phyloP scores from a whole-genome alignment of 2,888 invertebrate genomes.

The Tenthredo distinguenda region DNA sequence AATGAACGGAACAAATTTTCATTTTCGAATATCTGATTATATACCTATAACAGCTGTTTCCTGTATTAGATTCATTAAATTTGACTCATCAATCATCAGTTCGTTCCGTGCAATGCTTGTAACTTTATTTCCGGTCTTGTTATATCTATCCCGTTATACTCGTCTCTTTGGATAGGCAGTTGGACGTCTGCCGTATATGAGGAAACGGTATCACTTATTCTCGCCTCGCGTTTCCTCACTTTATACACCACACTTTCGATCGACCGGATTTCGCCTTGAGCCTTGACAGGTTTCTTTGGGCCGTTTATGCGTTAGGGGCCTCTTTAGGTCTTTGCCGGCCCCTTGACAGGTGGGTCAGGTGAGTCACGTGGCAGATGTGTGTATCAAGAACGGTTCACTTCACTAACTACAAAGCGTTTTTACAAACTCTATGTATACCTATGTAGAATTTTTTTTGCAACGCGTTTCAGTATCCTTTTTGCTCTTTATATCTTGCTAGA shows the following conservation, averaged over 20 bases:
- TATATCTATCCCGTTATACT: slow-evolving; percentile 35
- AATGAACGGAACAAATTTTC: neutral
- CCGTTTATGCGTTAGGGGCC: slow-evolving; percentile 7
- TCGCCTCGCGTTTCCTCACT: slow-evolving; percentile 1
- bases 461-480: neutral
- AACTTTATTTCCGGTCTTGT: slow-evolving; percentile 26
- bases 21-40: neutral
- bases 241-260: slow-evolving; percentile 35
- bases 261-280: slow-evolving; percentile 37
- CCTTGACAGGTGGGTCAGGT: slow-evolving; percentile 43
- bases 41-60: neutral
- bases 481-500: neutral
- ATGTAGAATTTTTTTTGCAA: neutral
- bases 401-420: neutral
- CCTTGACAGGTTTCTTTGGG: slow-evolving; percentile 45
- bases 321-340: slow-evolving; percentile 30
- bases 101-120: neutral
- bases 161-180: neutral
- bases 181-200: neutral
- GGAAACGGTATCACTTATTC: slow-evolving; percentile 42
- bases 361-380: slow-evolving; percentile 32
- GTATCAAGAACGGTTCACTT: slow-evolving; percentile 30
- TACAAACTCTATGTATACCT: neutral
- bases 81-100: neutral
- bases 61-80: too few relatives aligned